Base-by-base conservation (phyloP, 2,797 vertebrate species). In the Mormyrops boulengeri region DNA sequence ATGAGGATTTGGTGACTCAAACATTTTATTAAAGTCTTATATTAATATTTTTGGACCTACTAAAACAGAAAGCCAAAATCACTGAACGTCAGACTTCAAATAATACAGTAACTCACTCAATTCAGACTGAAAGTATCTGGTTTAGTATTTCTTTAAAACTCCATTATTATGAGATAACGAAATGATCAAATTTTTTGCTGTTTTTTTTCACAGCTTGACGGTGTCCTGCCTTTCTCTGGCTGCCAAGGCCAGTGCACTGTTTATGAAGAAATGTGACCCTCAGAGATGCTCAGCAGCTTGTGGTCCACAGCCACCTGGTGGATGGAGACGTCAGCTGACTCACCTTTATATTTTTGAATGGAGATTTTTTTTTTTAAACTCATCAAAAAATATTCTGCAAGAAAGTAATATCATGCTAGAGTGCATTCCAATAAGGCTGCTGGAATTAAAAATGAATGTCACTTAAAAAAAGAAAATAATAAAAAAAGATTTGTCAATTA, bases 401-500 rank as follows among this genome's bases (percentile, higher is more conserved):
- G 38, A 19, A 60, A 62, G 80, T 22, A 26, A 22, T 47, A 49
- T n/a, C 22, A 57, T 62, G 88, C n/a, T 66, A 66, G 44, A 85
- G 19, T 85, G 49, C 47, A 85, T 52, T 85, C 82, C 86, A 87
- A 41, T 38, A 87, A 87, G 34, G 34, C 22, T 41, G 19, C 38
- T 44, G 19, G 52, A 41, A 57, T 60, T 87, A 60, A 87, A 55
- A 87, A 57, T 57, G 52, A 87, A 57, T 57, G 53, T 30, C 52
- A 57, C 7, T 57, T 34, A 8, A 77, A 30, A 52, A n/a, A 89
- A 57, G 2, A 17, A 2, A 69, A 4, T 11, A 34, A 12, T 12
- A 19, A 47, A 69, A 52, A n/a, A 55, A 55, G 52, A 87, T 87
- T 53, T 62, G 57, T 49, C 57, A 69, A 85, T 85, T 84, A 89